These are phyloP conservation scores for Enteromius paludinosus DNA, from an alignment of 2,797 vertebrate genomes.

Conservation along the genomic window DNA sequence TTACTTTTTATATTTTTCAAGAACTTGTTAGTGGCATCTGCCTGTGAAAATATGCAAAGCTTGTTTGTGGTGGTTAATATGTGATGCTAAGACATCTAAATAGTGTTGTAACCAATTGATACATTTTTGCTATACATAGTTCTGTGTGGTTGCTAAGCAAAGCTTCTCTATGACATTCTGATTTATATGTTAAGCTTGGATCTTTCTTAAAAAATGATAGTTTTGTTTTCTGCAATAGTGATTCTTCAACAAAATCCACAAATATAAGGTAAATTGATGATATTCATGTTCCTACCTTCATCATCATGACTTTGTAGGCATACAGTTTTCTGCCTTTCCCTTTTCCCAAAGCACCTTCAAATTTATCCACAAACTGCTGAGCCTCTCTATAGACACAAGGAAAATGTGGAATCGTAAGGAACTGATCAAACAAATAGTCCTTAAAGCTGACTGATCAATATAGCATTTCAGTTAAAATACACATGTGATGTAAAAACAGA, in stretches of 20 bases:
- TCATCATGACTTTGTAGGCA: slow-evolving; percentile 94
- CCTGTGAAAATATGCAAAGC: not conserved
- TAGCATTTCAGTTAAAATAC: not conserved
- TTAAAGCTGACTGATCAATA: not conserved
- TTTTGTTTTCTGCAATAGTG: not conserved
- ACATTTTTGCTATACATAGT: not conserved
- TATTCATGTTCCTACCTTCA: slow-evolving; percentile 70
- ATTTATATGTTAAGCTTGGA: not conserved
- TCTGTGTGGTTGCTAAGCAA: not conserved
- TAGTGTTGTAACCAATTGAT: not conserved
- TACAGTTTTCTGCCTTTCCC: slow-evolving; percentile 93
- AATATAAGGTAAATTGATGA: not conserved
- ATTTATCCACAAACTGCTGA: slow-evolving; percentile 95
- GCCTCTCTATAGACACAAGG: slow-evolving; percentile 82
- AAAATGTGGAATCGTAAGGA: not conserved
- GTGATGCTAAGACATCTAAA: not conserved
- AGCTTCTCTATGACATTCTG: not conserved
- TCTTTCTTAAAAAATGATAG: not conserved
- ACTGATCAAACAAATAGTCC: not conserved
- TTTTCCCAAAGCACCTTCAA: slow-evolving; percentile 96
- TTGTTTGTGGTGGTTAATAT: not conserved
- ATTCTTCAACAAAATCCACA: not conserved
- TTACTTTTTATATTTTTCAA: not conserved
- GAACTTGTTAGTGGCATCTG: not conserved
- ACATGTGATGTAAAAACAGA: not conserved